phyloP scores from a whole-genome alignment of 2,888 invertebrate species.

The Pecten maximus region DNA sequence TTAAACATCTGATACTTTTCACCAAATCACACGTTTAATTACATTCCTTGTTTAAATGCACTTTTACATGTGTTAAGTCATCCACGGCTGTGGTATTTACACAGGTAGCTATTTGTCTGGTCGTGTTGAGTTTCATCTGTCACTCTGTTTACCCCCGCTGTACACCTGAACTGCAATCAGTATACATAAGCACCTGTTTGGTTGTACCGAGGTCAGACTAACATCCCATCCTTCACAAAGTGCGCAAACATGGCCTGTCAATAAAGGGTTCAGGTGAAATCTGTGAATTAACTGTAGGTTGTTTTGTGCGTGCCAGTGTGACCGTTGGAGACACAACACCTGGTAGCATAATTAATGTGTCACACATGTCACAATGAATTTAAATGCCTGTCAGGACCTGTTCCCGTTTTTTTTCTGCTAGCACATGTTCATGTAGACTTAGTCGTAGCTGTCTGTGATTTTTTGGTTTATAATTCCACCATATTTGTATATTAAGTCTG shows the following conservation, averaged over 20 bases:
- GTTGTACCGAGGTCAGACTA: background rate
- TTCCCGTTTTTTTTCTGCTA: background rate
- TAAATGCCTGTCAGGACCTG: background rate
- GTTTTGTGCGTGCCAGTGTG: constrained; percentile 28
- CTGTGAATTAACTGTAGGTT: background rate
- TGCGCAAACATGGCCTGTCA: constrained; percentile 7
- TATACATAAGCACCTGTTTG: constrained; percentile 20
- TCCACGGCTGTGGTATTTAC: background rate
- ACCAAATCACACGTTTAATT: constrained; percentile 22
- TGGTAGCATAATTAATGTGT: constrained; percentile 11
- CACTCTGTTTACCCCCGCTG: background rate
- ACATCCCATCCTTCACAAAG: constrained; percentile 29
- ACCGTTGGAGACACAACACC: background rate
- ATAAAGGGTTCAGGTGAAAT: constrained; percentile 14
- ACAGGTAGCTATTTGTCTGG: constrained; percentile 18
- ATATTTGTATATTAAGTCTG: background rate
- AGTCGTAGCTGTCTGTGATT: background rate
- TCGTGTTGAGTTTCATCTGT: background rate
- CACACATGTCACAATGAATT: constrained; percentile 32
- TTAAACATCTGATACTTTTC: constrained; percentile 32
- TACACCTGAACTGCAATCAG: background rate
- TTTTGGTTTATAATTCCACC: background rate
- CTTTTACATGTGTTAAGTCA: constrained; percentile 21
- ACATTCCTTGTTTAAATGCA: constrained; percentile 12
- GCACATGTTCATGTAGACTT: background rate